Evolutionary conservation across 2,888 invertebrate species (phyloP), one percentile per base, ranked within the genome.

Genomic region (Calameuta filiformis): DNA sequence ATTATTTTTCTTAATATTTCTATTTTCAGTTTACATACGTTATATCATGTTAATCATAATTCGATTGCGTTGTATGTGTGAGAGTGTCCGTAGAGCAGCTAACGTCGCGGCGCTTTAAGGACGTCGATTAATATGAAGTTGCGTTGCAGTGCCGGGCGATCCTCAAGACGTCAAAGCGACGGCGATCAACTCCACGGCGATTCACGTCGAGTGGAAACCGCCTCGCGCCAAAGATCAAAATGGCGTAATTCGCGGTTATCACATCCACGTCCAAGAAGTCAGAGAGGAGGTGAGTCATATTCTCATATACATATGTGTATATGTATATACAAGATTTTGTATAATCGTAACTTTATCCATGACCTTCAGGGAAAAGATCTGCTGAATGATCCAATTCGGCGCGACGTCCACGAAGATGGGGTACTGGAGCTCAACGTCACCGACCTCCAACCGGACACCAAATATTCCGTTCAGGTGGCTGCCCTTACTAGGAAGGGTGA

Each of bases 401-500:
- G 95, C 88, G 97, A 98, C 91, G 96, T 98, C 33, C 94, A 96
- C 87, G 97, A 97, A 87, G 96, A 96, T 76, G 94, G 94, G 30
- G 94, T 95, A 12, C 91, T 96, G 79, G 96, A 97, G 89, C 94
- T 96, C 86, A 97, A 97, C 90, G 95, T 98, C 76, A 96, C 96
- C 23, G 97, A 96, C 23, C 93, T 99, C 73, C 98, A 98, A 91
- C 98, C 99, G 4, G 98, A 99, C 89, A 98, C 99, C 0, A 95
- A 95, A 86, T 99, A 99, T 92, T 95, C 95, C 77, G 96, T 98
- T 79, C 97, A 98, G 93, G 98, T 99, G 79, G 98, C 98, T 0
- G 99, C 99, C 0, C 93, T 99, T 81, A 99, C 99, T 4, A 94
- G 98, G 82, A 98, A 98, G 92, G 99, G 99, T 73, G 99, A 99